Percentiles rank a stretch among this genome's conserved stretches.
Conservation (phyloP, 2,888 invertebrate genomes). For the Orthosia incerta region DNA sequence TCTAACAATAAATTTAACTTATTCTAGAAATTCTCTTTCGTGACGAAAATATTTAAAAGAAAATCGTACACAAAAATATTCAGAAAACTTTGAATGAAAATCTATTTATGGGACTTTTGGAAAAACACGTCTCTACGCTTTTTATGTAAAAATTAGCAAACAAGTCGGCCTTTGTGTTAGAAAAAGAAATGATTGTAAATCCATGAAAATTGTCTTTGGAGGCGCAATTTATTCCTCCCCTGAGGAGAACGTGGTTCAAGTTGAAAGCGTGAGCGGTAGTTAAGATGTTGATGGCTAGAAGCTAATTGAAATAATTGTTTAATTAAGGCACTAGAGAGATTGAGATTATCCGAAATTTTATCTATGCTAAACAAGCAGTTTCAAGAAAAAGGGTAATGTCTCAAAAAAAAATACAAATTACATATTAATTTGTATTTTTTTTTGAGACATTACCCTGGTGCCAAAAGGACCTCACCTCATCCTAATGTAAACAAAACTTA, state of each 20-base stretch:
- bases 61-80: constrained; percentile 54
- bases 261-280: constrained; percentile 30
- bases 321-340: too few relatives aligned
- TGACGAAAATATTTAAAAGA: constrained; percentile 39
- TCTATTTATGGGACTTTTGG: constrained; percentile 46
- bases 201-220: constrained; percentile 71
- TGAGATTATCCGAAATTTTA: too few relatives aligned
- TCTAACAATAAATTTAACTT: background rate
- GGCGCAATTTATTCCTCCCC: constrained; percentile 72
- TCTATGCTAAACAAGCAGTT: too few relatives aligned
- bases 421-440: too few relatives aligned
- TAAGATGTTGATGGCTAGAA: background rate
- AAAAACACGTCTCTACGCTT: constrained; percentile 60
- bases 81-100: constrained; percentile 56
- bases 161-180: constrained; percentile 67
- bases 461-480: too few relatives aligned
- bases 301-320: too few relatives aligned
- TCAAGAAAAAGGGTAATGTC: too few relatives aligned
- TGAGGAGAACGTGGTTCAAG: constrained; percentile 50
- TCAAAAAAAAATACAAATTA: too few relatives aligned
- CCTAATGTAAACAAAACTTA: too few relatives aligned
- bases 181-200: constrained; percentile 73
- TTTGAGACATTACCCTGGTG: too few relatives aligned
- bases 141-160: constrained; percentile 71
- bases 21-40: constrained; percentile 3